phyloP scores from a whole-genome alignment of 2,113 vertebrate genomes.

The Syrrhaptes paradoxus region DNA sequence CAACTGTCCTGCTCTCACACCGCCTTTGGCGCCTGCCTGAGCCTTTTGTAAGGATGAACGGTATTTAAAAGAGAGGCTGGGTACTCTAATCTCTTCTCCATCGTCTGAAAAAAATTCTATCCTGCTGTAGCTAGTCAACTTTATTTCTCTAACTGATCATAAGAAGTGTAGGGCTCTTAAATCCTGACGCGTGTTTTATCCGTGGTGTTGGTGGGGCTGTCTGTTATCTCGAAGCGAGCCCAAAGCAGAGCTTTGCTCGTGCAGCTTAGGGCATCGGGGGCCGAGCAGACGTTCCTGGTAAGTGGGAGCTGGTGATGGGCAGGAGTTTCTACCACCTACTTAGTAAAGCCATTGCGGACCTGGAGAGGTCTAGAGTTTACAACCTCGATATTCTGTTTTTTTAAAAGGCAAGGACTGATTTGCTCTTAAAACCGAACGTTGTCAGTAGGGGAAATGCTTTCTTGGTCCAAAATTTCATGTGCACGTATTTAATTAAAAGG shows the following conservation, averaged over 20 bases:
- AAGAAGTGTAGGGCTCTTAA: neutral
- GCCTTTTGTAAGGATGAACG: conserved; percentile 32
- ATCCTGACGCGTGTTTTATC: neutral
- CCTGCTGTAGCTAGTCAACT: neutral
- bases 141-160: neutral
- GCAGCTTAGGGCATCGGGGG: neutral
- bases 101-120: neutral
- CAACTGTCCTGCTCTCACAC: neutral
- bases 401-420: neutral
- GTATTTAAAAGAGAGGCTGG: conserved; percentile 2
- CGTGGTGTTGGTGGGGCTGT: neutral
- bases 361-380: neutral
- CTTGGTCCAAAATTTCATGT: conserved; percentile 28
- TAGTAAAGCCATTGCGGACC: neutral
- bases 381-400: neutral
- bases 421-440: neutral
- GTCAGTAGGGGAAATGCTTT: conserved; percentile 8
- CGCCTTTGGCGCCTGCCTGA: neutral
- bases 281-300: neutral
- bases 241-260: neutral
- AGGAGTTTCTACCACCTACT: neutral
- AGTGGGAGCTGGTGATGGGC: conserved; percentile 10
- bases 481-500: conserved; percentile 72
- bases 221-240: neutral
- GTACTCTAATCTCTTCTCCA: conserved; percentile 1